Conservation (phyloP, 2,888 invertebrate genomes). For the Troilus luridus region DNA sequence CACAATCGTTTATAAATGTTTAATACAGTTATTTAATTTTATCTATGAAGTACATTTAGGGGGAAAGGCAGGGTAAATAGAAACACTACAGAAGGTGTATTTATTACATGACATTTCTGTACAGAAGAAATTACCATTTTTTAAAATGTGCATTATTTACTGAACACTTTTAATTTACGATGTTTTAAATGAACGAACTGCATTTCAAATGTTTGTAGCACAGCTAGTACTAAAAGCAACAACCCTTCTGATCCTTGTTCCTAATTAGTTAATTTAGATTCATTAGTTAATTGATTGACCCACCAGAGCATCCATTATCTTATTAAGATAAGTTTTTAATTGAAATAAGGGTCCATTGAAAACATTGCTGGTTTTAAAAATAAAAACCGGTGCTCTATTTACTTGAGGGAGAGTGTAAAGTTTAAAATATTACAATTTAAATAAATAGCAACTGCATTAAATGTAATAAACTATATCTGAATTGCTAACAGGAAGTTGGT, state of each 20-base stretch:
- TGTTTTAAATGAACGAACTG: background rate
- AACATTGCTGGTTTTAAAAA: background rate
- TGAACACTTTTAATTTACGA: background rate
- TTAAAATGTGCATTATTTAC: background rate
- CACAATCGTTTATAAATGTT: too few species aligned
- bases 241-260: background rate
- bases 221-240: background rate
- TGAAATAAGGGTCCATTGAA: background rate
- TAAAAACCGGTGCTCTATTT: background rate
- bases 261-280: slow-evolving; percentile 14
- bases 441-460: too few species aligned
- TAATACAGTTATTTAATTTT: too few species aligned
- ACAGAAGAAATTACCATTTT: too few species aligned
- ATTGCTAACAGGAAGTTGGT: too few species aligned
- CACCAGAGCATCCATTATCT: background rate
- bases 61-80: too few species aligned
- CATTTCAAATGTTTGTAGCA: background rate
- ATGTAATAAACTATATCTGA: too few species aligned
- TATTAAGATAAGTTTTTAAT: background rate
- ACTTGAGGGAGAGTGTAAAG: background rate
- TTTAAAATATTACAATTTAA: too few species aligned
- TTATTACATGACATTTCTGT: too few species aligned
- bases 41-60: too few species aligned
- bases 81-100: too few species aligned
- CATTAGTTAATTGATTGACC: slow-evolving; percentile 14